phyloP scores from a whole-genome alignment of 2,797 vertebrate species.

The Urophycis tenuis region DNA sequence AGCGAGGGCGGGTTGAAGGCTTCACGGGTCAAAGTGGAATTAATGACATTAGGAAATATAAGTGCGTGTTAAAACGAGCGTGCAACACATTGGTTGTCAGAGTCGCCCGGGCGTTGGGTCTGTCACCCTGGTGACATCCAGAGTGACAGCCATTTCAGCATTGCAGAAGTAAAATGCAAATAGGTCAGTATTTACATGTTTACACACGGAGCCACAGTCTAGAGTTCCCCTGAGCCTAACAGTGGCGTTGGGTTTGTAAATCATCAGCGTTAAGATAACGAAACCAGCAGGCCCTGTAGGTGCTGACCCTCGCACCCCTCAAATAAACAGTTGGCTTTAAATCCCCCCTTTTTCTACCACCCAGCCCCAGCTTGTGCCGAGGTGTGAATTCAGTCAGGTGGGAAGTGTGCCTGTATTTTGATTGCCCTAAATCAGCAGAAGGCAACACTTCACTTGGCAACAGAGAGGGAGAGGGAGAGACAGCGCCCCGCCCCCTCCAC shows the following conservation, averaged over 20 bases:
- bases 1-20: neutral
- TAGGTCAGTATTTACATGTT: neutral
- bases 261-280: slow-evolving; percentile 39
- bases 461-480: slow-evolving; percentile 53
- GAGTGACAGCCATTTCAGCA: too few species aligned
- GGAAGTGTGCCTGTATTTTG: slow-evolving; percentile 67
- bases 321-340: slow-evolving; percentile 32
- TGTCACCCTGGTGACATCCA: too few species aligned
- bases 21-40: neutral
- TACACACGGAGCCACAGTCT: neutral
- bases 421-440: slow-evolving; percentile 54
- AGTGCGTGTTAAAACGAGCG: neutral
- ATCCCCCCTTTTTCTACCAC: slow-evolving; percentile 31
- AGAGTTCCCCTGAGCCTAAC: neutral
- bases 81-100: neutral
- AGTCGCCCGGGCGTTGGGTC: too few species aligned
- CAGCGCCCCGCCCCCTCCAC: slow-evolving; percentile 42
- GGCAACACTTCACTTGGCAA: slow-evolving; percentile 60
- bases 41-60: neutral
- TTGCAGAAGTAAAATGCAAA: neutral
- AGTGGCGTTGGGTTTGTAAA: slow-evolving; percentile 28
- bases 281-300: neutral
- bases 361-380: slow-evolving; percentile 39
- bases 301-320: slow-evolving; percentile 10
- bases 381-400: slow-evolving; percentile 65